Evolutionary conservation across 1,140 invertebrate species (phyloP), one percentile per base, ranked within the genome.

Genomic region (Caenorhabditis briggsae): DNA sequence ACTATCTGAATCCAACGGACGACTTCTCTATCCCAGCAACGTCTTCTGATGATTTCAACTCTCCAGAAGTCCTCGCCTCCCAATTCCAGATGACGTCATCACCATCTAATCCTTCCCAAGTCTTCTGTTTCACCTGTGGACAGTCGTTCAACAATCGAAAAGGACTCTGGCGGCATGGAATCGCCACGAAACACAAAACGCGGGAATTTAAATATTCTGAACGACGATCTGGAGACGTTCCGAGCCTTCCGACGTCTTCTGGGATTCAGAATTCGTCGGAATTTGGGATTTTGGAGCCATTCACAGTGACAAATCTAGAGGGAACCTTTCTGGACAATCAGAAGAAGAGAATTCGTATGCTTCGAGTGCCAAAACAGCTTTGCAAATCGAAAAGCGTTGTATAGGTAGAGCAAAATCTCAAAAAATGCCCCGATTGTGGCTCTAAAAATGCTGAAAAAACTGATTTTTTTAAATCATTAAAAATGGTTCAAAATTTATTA

Each of bases 91-190:
- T n/a, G 3, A n/a, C 56, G 8, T 5, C 56, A 8, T 41, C 61
- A n/a, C 23, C 25, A 33, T 12, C 16, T 8, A 70, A 33, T 5
- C 12, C 64, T 2, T 18, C 33, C 14, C 5, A 20, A 46, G 3
- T 78, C 11, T 78, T 18, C 20, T 78, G 70, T 53, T 78, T 23
- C 46, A 50, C 70, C 0, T 78, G 70, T 53, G 70, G 70, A 20
- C 46, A 78, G 2, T 46, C 12, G 3, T 78, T 78, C 33, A 78
- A 78, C 46, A 78, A 78, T 50, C 43, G 70, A 20, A 78, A 78
- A 50, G 70, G 46, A 23, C 46, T 78, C 2, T 78, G 50, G 11
- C 12, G 70, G 18, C 70, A 78, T n/a, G 70, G 70, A 50, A 78
- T 50, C 12, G 16, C 70, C 1, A 50, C 70, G 18, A n/a, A 43